These are phyloP conservation scores for Indicator maculatus DNA, from an alignment of 2,113 vertebrate genomes.

Conservation along the genomic window DNA sequence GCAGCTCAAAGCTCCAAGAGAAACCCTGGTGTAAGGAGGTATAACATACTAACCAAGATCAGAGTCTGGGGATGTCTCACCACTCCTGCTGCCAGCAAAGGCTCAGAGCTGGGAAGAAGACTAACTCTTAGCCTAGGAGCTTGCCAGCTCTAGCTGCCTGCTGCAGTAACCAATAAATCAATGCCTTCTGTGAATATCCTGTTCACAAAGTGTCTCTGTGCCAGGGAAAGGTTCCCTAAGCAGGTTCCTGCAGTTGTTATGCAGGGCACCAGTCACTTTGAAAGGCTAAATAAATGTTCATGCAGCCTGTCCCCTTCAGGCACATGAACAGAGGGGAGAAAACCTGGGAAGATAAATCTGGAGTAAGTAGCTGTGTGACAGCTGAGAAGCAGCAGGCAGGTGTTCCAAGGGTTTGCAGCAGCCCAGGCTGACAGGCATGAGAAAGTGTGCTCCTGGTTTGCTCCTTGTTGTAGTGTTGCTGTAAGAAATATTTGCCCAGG, in stretches of 20 bases:
- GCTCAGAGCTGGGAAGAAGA: not conserved
- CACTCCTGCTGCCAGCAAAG: not conserved
- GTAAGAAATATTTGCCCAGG: conserved; percentile 10
- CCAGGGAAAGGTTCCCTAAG: not conserved
- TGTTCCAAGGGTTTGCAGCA: conserved; percentile 7
- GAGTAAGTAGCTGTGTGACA: conserved; percentile 2
- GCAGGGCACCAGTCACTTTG: not conserved
- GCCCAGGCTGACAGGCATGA: not conserved
- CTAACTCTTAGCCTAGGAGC: not conserved
- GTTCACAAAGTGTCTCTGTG: not conserved
- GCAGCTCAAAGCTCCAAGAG: not conserved
- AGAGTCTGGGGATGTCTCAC: not conserved
- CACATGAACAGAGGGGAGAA: not conserved
- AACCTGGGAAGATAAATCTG: conserved; percentile 33
- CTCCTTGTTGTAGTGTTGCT: not conserved
- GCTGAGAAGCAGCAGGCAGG: conserved; percentile 36
- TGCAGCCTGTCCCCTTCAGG: not conserved
- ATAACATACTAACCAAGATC: not conserved
- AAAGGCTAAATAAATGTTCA: not conserved
- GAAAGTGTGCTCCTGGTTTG: conserved; percentile 8
- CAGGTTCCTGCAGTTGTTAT: not conserved
- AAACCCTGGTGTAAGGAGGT: not conserved
- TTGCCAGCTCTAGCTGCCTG: not conserved
- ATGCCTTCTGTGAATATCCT: not conserved
- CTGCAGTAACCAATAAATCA: not conserved